Base-by-base conservation (phyloP, 2,888 invertebrate genomes). In the Sarcophaga subvicina region DNA sequence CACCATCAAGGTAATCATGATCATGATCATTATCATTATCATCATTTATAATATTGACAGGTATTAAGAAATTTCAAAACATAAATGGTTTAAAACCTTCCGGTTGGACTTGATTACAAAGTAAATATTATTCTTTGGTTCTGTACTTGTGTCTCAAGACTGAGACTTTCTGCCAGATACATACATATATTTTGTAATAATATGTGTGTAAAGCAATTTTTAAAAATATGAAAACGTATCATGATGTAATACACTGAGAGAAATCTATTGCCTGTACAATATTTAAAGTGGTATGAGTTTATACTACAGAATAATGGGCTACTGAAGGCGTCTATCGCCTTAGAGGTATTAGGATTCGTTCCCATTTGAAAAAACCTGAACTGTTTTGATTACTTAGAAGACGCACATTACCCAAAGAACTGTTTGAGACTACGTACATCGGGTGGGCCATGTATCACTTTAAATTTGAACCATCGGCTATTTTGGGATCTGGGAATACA, bases 1-100 rank as follows among this genome's bases (percentile, higher is more conserved):
- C 49, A 66, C 49, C 54, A 59, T 25, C 45, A 66, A 37, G 27
- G 45, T n/a, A 47, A 78, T n/a, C 37, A 67, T 22, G 22, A 22
- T 76, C 76, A 80, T 85, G 64, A 80, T 80, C 37, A 37, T 37
- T 17, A 37, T 20, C 62, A 83, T n/a, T 67, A 67, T 76, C 80
- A 85, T 80, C 70, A 80, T 80, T 76, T 67, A 85, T 72, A 76
- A 71, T 76, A 80, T 85, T 80, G 80, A 80, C 80, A 80, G 84
- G 84, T 76, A 76, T 80, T 85, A 76, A 85, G 80, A 67, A 66
- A 80, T 85, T 49, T 66, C 20, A 62, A 22, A 76, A 80, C 80
- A 75, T 47, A 69, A 75, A 75, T 63, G 14, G 25, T 80, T 80
- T 71, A 71, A 70, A n/a, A 80, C 60, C 70, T 20, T 37, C 60